These are phyloP conservation scores for Peromyscus californicus DNA, from an alignment of 2,113 vertebrate species.

Conservation along the genomic window DNA sequence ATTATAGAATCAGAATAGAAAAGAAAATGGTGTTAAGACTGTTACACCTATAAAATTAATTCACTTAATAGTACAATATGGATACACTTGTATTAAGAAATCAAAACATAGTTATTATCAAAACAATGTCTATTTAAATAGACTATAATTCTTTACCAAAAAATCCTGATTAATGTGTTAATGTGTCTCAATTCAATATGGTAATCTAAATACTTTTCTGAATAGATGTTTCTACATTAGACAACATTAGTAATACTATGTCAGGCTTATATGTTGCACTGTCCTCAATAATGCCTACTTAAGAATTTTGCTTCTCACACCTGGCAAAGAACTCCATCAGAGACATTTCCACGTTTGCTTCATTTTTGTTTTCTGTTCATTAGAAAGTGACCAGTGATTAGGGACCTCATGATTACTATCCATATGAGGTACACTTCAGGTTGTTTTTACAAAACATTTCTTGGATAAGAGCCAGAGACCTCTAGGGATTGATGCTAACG, in stretches of 20 bases:
- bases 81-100: not conserved
- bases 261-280: not conserved
- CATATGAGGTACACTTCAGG: constrained; percentile 29
- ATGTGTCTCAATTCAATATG: constrained; percentile 5
- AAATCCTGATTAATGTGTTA: not conserved
- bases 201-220: not conserved
- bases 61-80: constrained; percentile 5
- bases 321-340: not conserved
- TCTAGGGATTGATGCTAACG: constrained; percentile 14
- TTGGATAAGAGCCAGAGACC: constrained; percentile 39
- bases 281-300: not conserved
- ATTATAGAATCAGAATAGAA: constrained; percentile 40
- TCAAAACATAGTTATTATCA: constrained; percentile 7
- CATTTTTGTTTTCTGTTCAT: constrained; percentile 19
- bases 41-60: not conserved
- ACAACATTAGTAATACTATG: not conserved
- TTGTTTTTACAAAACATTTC: constrained; percentile 61
- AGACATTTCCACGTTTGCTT: constrained; percentile 4
- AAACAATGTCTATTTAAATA: constrained; percentile 53
- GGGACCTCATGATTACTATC: not conserved
- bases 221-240: constrained; percentile 11
- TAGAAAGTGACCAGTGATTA: constrained; percentile 53
- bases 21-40: constrained; percentile 33
- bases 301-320: not conserved
- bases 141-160: not conserved